Conservation (phyloP, 2,888 invertebrate genomes). For the Aphidoletes aphidimyza region DNA sequence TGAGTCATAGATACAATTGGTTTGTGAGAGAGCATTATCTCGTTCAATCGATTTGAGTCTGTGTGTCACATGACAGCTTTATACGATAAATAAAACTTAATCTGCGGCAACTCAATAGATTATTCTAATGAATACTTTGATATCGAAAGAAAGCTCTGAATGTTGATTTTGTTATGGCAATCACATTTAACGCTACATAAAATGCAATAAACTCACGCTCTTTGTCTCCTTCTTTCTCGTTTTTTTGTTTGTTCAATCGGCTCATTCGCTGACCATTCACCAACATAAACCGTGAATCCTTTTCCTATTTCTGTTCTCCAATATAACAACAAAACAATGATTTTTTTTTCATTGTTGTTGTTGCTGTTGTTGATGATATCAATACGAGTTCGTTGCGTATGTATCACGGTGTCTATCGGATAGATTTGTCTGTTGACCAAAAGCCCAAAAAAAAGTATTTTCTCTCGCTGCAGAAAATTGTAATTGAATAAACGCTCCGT, state of each 20-base stretch:
- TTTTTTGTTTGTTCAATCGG: background rate
- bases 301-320: background rate
- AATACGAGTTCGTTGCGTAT: too few relatives aligned
- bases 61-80: background rate
- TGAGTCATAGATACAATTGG: background rate
- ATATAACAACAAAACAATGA: too few relatives aligned
- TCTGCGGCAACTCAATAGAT: constrained; percentile 27
- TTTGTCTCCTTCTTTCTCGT: background rate
- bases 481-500: too few relatives aligned
- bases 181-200: background rate
- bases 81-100: constrained; percentile 31
- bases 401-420: too few relatives aligned
- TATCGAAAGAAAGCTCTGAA: constrained; percentile 10
- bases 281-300: background rate
- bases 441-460: too few relatives aligned
- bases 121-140: constrained; percentile 13
- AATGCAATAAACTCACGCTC: background rate
- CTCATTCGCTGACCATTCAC: background rate
- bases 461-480: too few relatives aligned
- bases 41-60: constrained; percentile 29
- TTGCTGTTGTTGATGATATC: too few relatives aligned
- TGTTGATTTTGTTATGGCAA: background rate
- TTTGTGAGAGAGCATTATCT: background rate
- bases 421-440: too few relatives aligned
- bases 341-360: too few relatives aligned